A percentile compares a stretch with the other conserved stretches of the same genome.
phyloP scores from a whole-genome alignment of 2,797 vertebrate genomes.

The Karalla daura region DNA sequence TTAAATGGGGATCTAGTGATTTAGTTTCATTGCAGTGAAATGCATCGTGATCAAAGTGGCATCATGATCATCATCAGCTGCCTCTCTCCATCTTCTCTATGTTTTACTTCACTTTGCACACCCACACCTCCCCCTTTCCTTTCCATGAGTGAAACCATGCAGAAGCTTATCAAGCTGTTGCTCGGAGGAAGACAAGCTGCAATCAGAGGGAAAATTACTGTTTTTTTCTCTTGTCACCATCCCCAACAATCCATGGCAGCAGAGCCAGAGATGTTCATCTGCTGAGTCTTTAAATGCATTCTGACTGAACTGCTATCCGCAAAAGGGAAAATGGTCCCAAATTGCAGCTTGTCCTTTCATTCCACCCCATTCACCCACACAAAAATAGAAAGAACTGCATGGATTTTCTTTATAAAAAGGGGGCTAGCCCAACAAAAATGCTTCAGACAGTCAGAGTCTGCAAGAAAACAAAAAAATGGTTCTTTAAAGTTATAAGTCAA shows the following conservation, averaged over 20 bases:
- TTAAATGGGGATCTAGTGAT: background rate
- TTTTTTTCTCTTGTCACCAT: constrained; percentile 27
- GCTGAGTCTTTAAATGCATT: constrained; percentile 18
- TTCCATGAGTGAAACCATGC: constrained; percentile 27
- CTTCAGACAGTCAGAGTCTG: background rate
- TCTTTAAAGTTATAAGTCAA: background rate
- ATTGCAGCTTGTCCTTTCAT: background rate
- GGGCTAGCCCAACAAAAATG: background rate
- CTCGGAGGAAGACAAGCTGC: constrained; percentile 31
- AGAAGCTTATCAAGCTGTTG: constrained; percentile 33
- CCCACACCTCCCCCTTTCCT: background rate
- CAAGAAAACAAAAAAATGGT: background rate
- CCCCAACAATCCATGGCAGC: constrained; percentile 16
- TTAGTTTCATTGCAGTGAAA: constrained; percentile 11
- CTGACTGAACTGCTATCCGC: constrained; percentile 12
- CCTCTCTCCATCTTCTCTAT: constrained; percentile 20
- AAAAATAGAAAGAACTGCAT: constrained; percentile 20
- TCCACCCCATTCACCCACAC: background rate
- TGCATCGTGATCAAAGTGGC: constrained; percentile 12
- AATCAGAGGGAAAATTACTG: constrained; percentile 56
- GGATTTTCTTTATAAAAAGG: background rate
- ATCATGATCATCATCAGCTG: background rate
- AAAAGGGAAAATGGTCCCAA: constrained; percentile 19
- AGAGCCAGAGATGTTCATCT: constrained; percentile 31
- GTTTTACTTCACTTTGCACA: background rate